Evolutionary conservation across 1,140 invertebrate species (phyloP), one percentile per base, ranked within the genome.

Genomic region (Agrypnia vestita): DNA sequence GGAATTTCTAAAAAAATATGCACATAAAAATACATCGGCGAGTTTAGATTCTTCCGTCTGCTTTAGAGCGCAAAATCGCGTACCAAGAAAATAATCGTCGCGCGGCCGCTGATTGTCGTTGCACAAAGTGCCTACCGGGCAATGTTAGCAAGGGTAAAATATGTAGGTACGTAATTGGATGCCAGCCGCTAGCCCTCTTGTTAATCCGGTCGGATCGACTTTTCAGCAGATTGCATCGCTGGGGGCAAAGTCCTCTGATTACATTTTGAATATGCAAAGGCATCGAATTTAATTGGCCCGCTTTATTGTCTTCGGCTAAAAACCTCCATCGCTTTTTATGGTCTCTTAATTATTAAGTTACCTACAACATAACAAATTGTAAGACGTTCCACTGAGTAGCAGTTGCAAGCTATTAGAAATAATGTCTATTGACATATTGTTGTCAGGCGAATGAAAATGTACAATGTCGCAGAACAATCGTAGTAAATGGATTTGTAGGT

Each of bases 141-240:
- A n/a, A n/a, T n/a, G n/a, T n/a, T 35, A 35, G 25, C 25, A 35
- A 35, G 25, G 25, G 25, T 35, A 35, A 35, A 35, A 35, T 35
- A 35, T 35, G 25, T 53, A 53, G 51, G 51, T 19, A 56, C 53
- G 6, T 6, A 9, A 17, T 56, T 19, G 7, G 19, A 0, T 6
- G 44, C 3, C 15, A 4, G 76, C 61, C 53, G 71, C 67, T 78
- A 78, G 19, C 75, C 71, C 76, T 64, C 12, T 67, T 78, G 25
- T 51, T 69, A 78, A 81, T 62, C 59, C 80, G 72, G 67, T 69
- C 73, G 76, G 13, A 72, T 61, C 69, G 69, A 15, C 12, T 47
- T 74, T 76, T 35, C 21, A 4, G 19, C 19, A 53, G 71, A 46
- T 73, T 73, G n/a, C 53, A 53, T 55, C 17, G 47, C 71, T 53